A percentile compares a stretch with the other conserved stretches of the same genome.
Evolutionary conservation across 1,140 invertebrate genomes (phyloP).

Genomic region (Sycobia sp.): DNA sequence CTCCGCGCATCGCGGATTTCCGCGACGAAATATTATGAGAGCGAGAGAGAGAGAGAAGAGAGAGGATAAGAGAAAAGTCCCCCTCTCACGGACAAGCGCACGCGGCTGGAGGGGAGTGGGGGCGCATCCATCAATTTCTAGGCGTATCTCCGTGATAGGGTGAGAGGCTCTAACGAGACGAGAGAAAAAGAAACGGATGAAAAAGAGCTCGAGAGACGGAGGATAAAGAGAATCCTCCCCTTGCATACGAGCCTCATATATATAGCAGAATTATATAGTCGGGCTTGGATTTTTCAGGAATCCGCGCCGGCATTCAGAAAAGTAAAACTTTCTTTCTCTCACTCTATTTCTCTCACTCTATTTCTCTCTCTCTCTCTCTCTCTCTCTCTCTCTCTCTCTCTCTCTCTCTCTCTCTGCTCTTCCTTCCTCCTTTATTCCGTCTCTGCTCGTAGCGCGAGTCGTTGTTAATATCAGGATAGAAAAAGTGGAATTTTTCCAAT

Average conservation of each 20-base stretch:
- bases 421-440: not conserved
- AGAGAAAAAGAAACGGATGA: not conserved
- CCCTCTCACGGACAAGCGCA: not conserved
- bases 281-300: not conserved
- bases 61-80: too few species aligned
- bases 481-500: too few species aligned
- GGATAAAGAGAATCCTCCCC: too few species aligned
- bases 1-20: not conserved
- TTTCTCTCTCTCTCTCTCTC: not conserved
- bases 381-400: not conserved
- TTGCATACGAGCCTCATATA: too few species aligned
- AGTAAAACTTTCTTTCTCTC: constrained; percentile 5
- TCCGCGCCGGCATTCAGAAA: constrained; percentile 11
- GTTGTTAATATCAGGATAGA: too few species aligned
- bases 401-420: too few species aligned
- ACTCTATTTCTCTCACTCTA: constrained; percentile 6
- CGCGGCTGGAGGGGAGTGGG: too few species aligned
- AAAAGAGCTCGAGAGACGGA: too few species aligned
- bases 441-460: too few species aligned
- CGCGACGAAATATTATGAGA: not conserved
- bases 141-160: not conserved
- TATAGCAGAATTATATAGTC: too few species aligned
- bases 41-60: not conserved
- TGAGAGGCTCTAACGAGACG: not conserved
- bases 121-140: constrained; percentile 21